Conservation (phyloP, 2,797 vertebrate species). For the Avahi laniger region DNA sequence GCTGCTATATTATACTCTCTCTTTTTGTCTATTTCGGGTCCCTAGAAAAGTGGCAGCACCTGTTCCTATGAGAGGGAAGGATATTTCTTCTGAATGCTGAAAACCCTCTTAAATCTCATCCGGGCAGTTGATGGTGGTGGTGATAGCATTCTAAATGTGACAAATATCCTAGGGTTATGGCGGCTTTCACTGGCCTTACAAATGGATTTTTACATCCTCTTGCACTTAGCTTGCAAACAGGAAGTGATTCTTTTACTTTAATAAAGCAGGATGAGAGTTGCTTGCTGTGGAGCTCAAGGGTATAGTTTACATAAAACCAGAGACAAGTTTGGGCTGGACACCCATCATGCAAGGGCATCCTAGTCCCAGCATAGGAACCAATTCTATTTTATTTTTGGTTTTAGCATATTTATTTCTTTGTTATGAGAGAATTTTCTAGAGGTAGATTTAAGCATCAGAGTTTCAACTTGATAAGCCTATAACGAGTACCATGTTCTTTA, state of each 20-base stretch:
- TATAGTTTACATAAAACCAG: neutral
- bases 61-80: neutral
- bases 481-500: neutral
- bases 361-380: neutral
- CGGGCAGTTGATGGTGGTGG: neutral
- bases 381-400: neutral
- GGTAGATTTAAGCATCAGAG: neutral
- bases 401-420: neutral
- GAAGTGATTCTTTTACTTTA: neutral
- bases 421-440: neutral
- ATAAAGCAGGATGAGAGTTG: neutral
- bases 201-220: constrained; percentile 31
- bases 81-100: neutral
- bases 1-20: neutral
- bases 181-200: neutral
- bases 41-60: neutral
- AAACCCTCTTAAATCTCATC: neutral
- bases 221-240: constrained; percentile 39
- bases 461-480: neutral
- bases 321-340: neutral
- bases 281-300: neutral
- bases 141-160: constrained; percentile 9
- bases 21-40: neutral
- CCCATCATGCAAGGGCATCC: too few species aligned
- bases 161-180: neutral